phyloP scores from a whole-genome alignment of 2,888 invertebrate species.

The Eremobia ochroleuca region DNA sequence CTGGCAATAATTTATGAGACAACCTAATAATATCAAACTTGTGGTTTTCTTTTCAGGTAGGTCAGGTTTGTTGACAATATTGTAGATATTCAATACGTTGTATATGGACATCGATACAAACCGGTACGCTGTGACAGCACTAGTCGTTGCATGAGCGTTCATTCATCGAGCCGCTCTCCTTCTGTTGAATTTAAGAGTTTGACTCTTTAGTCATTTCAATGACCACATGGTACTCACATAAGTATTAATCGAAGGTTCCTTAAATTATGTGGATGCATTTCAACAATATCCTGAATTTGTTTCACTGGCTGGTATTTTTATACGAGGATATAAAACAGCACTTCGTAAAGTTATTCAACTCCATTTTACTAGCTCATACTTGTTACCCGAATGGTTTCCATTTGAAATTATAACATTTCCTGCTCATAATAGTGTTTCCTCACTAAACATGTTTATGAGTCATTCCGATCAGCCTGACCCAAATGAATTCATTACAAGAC shows the following conservation, averaged over 20 bases:
- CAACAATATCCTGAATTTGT: neutral
- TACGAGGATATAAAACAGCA: neutral
- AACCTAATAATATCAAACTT: too few species aligned
- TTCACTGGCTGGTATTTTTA: conserved; percentile 1
- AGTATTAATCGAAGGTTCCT: conserved; percentile 17
- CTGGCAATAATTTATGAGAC: too few species aligned
- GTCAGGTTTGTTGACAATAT: conserved; percentile 18
- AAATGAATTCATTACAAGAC: conserved; percentile 57
- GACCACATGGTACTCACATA: conserved; percentile 31
- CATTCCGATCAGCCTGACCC: conserved; percentile 49
- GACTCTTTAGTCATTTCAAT: conserved; percentile 54
- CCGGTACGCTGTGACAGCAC: conserved; percentile 51
- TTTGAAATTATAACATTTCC: conserved; percentile 53
- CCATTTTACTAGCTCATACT: conserved; percentile 3
- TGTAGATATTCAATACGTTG: neutral
- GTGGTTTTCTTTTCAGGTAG: neutral
- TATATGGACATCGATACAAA: conserved; percentile 28
- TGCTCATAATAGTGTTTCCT: conserved; percentile 41
- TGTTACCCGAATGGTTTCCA: conserved; percentile 18
- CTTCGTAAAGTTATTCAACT: neutral
- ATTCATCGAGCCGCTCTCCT: conserved; percentile 56
- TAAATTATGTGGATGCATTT: conserved; percentile 12
- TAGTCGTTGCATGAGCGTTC: conserved; percentile 48
- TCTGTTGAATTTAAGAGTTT: conserved; percentile 55
- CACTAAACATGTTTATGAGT: conserved; percentile 57